Evolutionary conservation across 2,113 vertebrate species (phyloP), one percentile per base, ranked within the genome.

Genomic region (Melanotaenia duboulayi): DNA sequence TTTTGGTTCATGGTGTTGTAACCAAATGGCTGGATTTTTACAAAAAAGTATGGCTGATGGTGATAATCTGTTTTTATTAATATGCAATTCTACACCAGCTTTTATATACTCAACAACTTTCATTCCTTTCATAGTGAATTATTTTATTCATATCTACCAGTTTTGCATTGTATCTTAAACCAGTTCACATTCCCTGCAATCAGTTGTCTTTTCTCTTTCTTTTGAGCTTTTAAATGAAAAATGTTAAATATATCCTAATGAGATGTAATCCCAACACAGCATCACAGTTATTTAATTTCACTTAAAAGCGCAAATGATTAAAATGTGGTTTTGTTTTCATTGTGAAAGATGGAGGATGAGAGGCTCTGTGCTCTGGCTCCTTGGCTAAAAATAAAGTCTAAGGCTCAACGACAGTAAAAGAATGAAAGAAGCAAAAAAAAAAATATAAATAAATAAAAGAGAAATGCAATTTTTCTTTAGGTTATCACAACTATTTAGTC

Each of bases 1-100:
- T 57, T 62, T 56, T 58, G 67, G 46, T 22, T 65, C 11, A 14
- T 11, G 37, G 54, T 44, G 54, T 49, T 54, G 44, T 68, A 54
- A 60, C 25, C 39, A 25, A 39, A 48, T 57, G 46, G 44, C 11
- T 50, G 48, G 61, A 70, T 56, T 62, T 67, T 61, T 13, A 28
- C 17, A 44, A 22, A 25, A 25, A 67, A 8, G 69, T 24, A 20
- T 19, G 32, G 19, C 32, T 22, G 9, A 7, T 35, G 54, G 3
- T 35, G n/a, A 28, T 4, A 35, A 35, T 35, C 7, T 35, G 4
- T 35, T 35, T 35, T 7, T 7, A 5, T 35, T 35, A 35, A 35
- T 1, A 35, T 35, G 19, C 17, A 48, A 7, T 48, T 9, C 16
- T 11, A n/a, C 44, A 17, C n/a, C 5, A n/a, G 44, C 44, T 48